Evolutionary conservation across 1,140 invertebrate species (phyloP), one percentile per base, ranked within the genome.

Genomic region (Cheumatopsyche charites): DNA sequence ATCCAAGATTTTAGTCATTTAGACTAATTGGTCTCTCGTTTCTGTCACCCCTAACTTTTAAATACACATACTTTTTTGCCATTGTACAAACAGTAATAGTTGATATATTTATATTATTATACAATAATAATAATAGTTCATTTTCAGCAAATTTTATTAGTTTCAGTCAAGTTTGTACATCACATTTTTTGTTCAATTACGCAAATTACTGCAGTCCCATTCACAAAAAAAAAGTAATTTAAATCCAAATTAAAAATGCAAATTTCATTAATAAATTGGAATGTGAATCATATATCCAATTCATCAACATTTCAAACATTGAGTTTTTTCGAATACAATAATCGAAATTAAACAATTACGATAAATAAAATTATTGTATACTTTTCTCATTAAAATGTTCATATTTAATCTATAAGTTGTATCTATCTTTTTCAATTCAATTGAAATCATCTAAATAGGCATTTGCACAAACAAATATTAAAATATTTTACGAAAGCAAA

Each of bases 21-120:
- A 2, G 7, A 58, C 55, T 58, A 58, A 58, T 58, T 58, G 55
- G 55, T 58, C 55, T 58, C 23, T 58, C 55, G n/a, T 25, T 25
- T 58, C 55, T 19, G 23, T 19, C 49, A 52, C 41, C n/a, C n/a
- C n/a, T 36, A 4, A 36, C 12, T 58, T 58, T 58, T 12, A 58
- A 12, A 21, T 58, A 26, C 21, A 21, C 25, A 58, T n/a, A n/a
- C n/a, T n/a, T n/a, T 58, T 58, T 26, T 9, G 47, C 47, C 15
- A 17, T n/a, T n/a, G n/a, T n/a, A n/a, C n/a, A n/a, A n/a, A n/a
- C n/a, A n/a, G n/a, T n/a, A n/a, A n/a, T n/a, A n/a, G n/a, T n/a
- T n/a, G n/a, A n/a, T n/a, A n/a, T n/a, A n/a, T n/a, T n/a, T n/a
- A n/a, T n/a, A n/a, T n/a, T n/a, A n/a, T n/a, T n/a, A n/a, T n/a